phyloP scores from a whole-genome alignment of 2,888 invertebrate species.

The Drosophila helvetica region DNA sequence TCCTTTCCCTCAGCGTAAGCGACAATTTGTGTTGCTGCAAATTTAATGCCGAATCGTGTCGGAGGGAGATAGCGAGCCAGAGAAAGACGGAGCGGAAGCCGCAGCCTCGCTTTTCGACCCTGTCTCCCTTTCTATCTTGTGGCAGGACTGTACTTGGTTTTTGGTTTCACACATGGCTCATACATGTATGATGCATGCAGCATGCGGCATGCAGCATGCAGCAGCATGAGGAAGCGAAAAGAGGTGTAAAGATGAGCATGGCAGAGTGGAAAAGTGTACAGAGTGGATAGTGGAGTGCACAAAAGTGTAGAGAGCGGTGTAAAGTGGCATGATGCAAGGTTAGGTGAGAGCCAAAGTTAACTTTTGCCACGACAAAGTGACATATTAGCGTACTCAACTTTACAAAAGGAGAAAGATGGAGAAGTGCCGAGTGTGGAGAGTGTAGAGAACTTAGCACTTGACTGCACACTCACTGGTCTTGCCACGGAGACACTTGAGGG shows the following conservation, averaged over 20 bases:
- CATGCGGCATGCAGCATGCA: neutral
- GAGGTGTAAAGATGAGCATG: conserved; percentile 3
- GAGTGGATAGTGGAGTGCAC: neutral
- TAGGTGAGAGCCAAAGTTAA: conserved; percentile 65
- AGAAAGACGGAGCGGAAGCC: conserved; percentile 50
- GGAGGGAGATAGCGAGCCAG: conserved; percentile 13
- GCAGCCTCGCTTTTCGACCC: conserved; percentile 35
- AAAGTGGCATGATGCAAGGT: neutral
- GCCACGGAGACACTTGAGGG: conserved; percentile 61
- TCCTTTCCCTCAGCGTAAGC: conserved; percentile 59
- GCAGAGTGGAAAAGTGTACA: conserved; percentile 52
- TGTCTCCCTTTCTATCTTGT: neutral
- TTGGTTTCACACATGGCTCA: conserved; percentile 77
- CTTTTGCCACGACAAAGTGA: conserved; percentile 78
- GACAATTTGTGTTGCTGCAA: conserved; percentile 80
- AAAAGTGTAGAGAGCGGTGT: conserved; percentile 1
- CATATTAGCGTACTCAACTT: conserved; percentile 78
- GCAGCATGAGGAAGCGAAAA: conserved; percentile 19
- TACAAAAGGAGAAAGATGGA: conserved; percentile 53
- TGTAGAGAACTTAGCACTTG: conserved; percentile 50
- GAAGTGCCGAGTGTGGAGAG: conserved; percentile 4
- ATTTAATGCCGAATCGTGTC: conserved; percentile 77
- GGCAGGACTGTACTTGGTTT: conserved; percentile 58
- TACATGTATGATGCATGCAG: conserved; percentile 58
- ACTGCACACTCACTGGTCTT: conserved; percentile 40